These are phyloP conservation scores for Leucophora obtusa DNA, from an alignment of 2,888 invertebrate genomes.

Conservation along the genomic window DNA sequence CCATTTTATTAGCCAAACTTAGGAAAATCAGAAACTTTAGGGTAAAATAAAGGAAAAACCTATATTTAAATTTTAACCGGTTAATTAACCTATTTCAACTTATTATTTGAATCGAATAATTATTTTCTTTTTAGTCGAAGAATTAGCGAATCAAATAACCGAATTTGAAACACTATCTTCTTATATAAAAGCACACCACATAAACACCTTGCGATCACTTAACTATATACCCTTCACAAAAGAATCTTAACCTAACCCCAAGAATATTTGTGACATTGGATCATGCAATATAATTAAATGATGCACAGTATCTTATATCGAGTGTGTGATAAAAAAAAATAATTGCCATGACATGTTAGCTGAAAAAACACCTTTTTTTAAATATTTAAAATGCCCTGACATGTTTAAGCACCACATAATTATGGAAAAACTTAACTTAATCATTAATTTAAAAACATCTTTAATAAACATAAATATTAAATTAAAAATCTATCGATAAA, in stretches of 20 bases:
- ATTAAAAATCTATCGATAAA: slow-evolving; percentile 34
- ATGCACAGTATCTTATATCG: slow-evolving; percentile 39
- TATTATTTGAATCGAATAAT: too few relatives aligned
- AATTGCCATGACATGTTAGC: slow-evolving; percentile 50
- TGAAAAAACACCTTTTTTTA: neutral
- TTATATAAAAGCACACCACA: too few relatives aligned
- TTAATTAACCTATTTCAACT: too few relatives aligned
- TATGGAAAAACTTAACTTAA: slow-evolving; percentile 30
- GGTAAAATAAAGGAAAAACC: too few relatives aligned
- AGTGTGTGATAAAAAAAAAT: slow-evolving; percentile 50
- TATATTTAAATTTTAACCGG: too few relatives aligned
- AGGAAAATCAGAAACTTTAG: too few relatives aligned
- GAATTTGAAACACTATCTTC: too few relatives aligned
- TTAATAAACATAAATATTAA: slow-evolving; percentile 9
- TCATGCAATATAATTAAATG: slow-evolving; percentile 48
- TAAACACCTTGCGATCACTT: too few relatives aligned
- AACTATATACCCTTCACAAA: neutral
- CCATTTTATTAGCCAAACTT: too few relatives aligned
- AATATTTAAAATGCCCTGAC: slow-evolving; percentile 52
- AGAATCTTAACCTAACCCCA: slow-evolving; percentile 36
- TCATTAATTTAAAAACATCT: slow-evolving; percentile 30
- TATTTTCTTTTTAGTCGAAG: too few relatives aligned
- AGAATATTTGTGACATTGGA: slow-evolving; percentile 50
- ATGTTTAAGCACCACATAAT: slow-evolving; percentile 55
- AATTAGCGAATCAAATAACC: too few relatives aligned